Conservation (phyloP, 1,140 invertebrate genomes). For the Meloidogyne floridensis region DNA sequence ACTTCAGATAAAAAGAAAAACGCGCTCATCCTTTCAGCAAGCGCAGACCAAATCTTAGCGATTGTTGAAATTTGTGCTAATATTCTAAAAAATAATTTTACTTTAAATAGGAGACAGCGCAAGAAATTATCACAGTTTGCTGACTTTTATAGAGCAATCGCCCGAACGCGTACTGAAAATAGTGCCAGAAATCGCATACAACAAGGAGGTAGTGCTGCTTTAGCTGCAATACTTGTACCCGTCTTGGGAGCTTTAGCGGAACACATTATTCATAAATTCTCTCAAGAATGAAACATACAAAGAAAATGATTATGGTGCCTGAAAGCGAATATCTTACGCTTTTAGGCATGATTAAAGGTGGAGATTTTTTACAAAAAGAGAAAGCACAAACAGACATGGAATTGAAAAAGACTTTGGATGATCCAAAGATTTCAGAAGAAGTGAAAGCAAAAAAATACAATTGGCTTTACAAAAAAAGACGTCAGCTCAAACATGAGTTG, state of each 20-base stretch:
- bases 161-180: constrained; percentile 21
- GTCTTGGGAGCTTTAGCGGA: constrained; percentile 10
- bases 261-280: constrained; percentile 18
- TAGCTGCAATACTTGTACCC: constrained; percentile 18
- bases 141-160: background rate
- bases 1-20: too few species aligned
- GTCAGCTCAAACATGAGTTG: constrained; percentile 18
- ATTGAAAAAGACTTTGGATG: background rate
- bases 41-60: constrained; percentile 28
- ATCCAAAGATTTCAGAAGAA: background rate
- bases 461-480: constrained; percentile 13
- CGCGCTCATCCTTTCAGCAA: too few species aligned
- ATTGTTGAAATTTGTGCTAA: constrained; percentile 40
- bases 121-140: background rate
- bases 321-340: constrained; percentile 14
- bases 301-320: constrained; percentile 34
- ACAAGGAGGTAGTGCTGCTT: constrained; percentile 15
- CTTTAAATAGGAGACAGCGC: constrained; percentile 14
- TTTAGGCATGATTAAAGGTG: background rate
- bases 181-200: constrained; percentile 24
- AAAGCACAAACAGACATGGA: background rate
- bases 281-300: constrained; percentile 5
- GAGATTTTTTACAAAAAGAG: background rate
- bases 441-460: background rate
- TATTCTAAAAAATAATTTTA: constrained; percentile 26